Evolutionary conservation across 2,797 vertebrate genomes (phyloP).

Genomic region (Arctocebus calabarensis): DNA sequence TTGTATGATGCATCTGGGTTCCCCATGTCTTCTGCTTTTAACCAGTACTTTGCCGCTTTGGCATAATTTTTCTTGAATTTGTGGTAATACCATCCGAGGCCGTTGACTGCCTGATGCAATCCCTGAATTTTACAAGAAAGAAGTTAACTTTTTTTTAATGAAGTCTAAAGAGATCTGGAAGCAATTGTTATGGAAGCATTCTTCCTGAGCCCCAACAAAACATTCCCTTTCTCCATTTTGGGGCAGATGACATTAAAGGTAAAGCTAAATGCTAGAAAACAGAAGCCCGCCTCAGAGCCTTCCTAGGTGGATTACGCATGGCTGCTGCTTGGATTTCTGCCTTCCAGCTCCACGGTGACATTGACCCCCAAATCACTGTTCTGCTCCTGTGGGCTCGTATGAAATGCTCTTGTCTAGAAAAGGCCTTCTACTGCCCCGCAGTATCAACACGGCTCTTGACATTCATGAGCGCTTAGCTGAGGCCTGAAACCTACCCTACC

Average conservation of each 20-base stretch:
- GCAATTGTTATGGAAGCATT: neutral
- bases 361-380: neutral
- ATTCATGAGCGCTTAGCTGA: neutral
- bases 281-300: neutral
- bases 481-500: neutral
- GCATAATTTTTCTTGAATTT: constrained; percentile 89
- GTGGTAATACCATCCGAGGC: constrained; percentile 96
- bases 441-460: constrained; percentile 20
- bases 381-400: neutral
- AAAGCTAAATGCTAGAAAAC: neutral
- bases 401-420: neutral
- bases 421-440: neutral
- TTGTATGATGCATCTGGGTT: constrained; percentile 94
- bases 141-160: neutral
- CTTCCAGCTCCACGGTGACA: neutral
- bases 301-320: neutral
- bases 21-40: constrained; percentile 92
- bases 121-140: constrained; percentile 88
- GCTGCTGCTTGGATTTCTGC: constrained; percentile 46
- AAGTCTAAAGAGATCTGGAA: constrained; percentile 36
- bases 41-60: constrained; percentile 91
- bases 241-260: constrained; percentile 57
- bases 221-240: neutral
- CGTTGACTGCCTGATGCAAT: constrained; percentile 93
- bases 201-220: neutral